Evolutionary conservation across 2,888 invertebrate species (phyloP).

Genomic region (Archips crataeganus): DNA sequence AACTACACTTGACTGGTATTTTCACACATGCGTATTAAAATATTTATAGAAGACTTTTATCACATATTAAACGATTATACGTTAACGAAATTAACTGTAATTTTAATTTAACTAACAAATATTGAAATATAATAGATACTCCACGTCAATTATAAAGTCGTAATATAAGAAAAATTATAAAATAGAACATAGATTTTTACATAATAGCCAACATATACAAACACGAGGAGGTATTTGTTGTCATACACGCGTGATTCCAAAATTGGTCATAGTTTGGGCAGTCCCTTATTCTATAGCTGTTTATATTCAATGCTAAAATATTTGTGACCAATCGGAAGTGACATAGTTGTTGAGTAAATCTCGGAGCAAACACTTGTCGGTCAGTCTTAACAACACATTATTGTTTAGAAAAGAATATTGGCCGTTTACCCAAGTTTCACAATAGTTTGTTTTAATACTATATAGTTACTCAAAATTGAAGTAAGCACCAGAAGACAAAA

Average conservation of each 20-base stretch:
- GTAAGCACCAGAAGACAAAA: no score
- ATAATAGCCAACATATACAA: background rate
- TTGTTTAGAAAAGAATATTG: background rate
- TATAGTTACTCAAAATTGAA: no score
- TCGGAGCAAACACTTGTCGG: background rate
- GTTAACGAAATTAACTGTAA: no score
- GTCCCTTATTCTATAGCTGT: background rate
- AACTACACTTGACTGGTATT: no score
- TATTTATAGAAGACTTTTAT: no score
- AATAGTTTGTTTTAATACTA: background rate
- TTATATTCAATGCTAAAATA: background rate
- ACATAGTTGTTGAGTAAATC: background rate
- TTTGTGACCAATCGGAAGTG: constrained; percentile 11
- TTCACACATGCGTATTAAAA: no score
- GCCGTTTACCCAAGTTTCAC: background rate
- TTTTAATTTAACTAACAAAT: no score
- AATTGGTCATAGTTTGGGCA: background rate
- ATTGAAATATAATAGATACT: no score
- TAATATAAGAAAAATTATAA: no score
- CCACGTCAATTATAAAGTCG: no score
- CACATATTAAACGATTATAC: no score
- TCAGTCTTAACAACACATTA: background rate
- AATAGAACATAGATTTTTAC: no score
- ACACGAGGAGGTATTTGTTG: background rate
- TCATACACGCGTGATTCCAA: background rate